A percentile compares a stretch with the other conserved stretches of the same genome.
phyloP scores from a whole-genome alignment of 1,140 invertebrate species.

The Lepidurus arcticus region DNA sequence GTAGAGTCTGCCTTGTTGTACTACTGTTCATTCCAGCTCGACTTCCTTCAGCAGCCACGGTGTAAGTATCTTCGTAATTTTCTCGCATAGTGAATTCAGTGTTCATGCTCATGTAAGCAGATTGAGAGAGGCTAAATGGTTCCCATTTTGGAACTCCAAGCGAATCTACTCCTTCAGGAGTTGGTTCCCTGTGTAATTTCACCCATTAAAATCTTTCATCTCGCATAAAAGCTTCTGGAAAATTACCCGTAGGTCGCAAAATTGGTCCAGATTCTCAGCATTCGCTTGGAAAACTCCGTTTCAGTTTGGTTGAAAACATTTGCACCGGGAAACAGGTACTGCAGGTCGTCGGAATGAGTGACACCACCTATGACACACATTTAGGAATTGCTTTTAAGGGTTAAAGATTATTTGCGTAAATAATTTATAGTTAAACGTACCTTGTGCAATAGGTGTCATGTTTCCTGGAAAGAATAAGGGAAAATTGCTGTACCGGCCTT shows the following conservation, averaged over 20 bases:
- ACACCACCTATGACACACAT: constrained; percentile 32
- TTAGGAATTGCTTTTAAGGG: not conserved
- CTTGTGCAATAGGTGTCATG: constrained; percentile 19
- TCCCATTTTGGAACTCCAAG: constrained; percentile 30
- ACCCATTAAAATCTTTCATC: not conserved
- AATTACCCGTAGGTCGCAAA: constrained; percentile 38
- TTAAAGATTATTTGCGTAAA: not conserved
- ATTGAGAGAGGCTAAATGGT: constrained; percentile 24
- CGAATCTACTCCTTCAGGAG: constrained; percentile 32
- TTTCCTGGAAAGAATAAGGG: constrained; percentile 18
- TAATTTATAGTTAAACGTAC: constrained; percentile 2
- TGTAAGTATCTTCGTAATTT: constrained; percentile 13
- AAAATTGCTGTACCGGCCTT: constrained; percentile 18
- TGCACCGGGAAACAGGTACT: constrained; percentile 37
- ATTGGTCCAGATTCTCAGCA: constrained; percentile 37
- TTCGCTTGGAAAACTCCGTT: constrained; percentile 29
- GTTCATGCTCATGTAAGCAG: constrained; percentile 29
- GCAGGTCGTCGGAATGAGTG: constrained; percentile 38
- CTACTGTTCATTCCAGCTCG: not conserved
- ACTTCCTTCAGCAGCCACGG: constrained; percentile 22
- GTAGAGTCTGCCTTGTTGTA: not conserved
- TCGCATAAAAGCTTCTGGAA: not conserved
- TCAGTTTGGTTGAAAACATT: constrained; percentile 33
- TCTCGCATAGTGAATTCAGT: constrained; percentile 3
- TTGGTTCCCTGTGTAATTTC: constrained; percentile 30